A percentile compares a stretch with the other conserved stretches of the same genome.
These are phyloP conservation scores for Amblyraja radiata DNA, from an alignment of 2,797 vertebrate genomes.

Conservation along the genomic window DNA sequence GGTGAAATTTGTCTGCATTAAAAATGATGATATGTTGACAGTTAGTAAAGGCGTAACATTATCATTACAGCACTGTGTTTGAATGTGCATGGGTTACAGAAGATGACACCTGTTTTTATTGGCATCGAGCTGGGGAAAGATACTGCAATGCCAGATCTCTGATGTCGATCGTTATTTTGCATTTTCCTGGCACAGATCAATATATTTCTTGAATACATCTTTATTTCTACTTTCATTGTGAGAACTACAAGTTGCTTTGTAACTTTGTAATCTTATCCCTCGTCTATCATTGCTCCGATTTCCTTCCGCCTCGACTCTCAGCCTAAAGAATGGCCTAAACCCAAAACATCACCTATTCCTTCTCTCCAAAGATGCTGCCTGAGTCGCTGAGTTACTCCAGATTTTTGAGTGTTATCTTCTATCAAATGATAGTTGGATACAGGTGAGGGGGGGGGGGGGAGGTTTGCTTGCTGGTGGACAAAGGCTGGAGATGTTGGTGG, in stretches of 20 bases:
- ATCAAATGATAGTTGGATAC: too few relatives aligned
- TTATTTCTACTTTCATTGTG: conserved; percentile 3
- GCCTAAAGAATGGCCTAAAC: too few relatives aligned
- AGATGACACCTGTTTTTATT: neutral
- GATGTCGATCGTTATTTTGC: neutral
- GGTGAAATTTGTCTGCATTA: neutral
- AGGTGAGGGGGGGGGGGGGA: too few relatives aligned
- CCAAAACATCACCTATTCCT: too few relatives aligned
- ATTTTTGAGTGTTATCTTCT: too few relatives aligned
- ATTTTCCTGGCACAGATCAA: neutral
- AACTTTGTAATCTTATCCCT: neutral
- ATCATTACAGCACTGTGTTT: neutral
- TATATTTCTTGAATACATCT: neutral
- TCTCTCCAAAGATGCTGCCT: too few relatives aligned
- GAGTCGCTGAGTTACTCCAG: too few relatives aligned
- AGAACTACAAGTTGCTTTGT: neutral
- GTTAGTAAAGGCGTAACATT: neutral
- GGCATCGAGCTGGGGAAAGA: neutral
- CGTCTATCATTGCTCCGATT: neutral
- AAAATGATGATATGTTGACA: conserved; percentile 6
- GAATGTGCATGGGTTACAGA: neutral
- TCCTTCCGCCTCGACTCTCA: neutral
- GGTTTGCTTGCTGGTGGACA: too few relatives aligned
- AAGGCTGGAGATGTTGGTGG: too few relatives aligned
- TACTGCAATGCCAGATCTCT: neutral